Base-by-base conservation (phyloP, 2,888 invertebrate genomes). In the Seira sanloemensis region DNA sequence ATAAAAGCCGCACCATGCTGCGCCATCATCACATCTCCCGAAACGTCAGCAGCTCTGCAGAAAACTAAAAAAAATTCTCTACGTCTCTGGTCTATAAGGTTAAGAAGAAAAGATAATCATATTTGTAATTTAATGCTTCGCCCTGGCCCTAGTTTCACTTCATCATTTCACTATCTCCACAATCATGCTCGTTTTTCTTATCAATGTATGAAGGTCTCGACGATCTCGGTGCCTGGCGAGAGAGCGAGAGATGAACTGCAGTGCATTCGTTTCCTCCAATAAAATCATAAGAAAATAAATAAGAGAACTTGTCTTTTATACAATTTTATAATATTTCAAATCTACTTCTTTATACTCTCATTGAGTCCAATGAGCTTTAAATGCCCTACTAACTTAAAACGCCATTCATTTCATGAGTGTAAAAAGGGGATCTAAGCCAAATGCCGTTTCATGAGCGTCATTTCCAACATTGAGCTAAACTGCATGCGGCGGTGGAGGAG, bases 341-440 rank as follows among this genome's bases (percentile, higher is more conserved):
- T 54, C 26, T n/a, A 24, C 58, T 23, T 71, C 71, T 72, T 71
- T 78, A 71, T 71, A 72, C 46, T 65, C 71, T 72, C 72, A 78
- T 78, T 65, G 71, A 46, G 18, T 24, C 46, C 21, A 78, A 71
- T 71, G 46, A 18, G 2, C 25, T 73, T 26, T 18, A 58, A 50
- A 58, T 62, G n/a, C 27, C 50, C 9, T 37, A 37, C 37, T 7
- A 37, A 37, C 12, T 37, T 37, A 37, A 37, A 37, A 37, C 12
- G 12, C 12, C 37, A 37, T 37, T 37, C 37, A 37, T 37, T 12
- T 37, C 37, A 37, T 4, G 37, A 37, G 12, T 37, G 37, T 37
- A 12, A 37, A 37, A 37, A 37, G 37, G 37, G 37, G 37, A 12
- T 7, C 12, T 12, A 37, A 37, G 4, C 37, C 37, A 37, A 37